Base-by-base conservation (phyloP, 2,113 vertebrate genomes). In the Pomatostomus ruficeps region DNA sequence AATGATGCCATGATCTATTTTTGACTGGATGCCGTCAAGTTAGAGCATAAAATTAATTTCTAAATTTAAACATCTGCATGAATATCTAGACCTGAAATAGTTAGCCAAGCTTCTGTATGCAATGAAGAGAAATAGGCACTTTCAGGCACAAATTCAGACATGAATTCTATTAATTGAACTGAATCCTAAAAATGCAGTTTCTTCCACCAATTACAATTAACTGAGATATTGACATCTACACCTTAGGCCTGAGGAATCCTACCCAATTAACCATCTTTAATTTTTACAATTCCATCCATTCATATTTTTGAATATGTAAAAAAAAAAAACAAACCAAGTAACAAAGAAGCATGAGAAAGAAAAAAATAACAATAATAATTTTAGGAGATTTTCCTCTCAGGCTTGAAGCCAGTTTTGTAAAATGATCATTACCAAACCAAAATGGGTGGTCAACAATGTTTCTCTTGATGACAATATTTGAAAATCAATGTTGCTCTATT, bases 31-130 rank as follows among this genome's bases (percentile, higher is more conserved):
- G 33, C 11, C 45, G 26, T 38, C 71, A 95, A 76, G 31, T 65
- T 61, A 82, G 14, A 91, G n/a, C 25, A 76, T 42, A 93, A 91
- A 68, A 82, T 42, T 72, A 48, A 75, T 38, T 85, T 91, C 74
- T 76, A 76, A 88, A 62, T 79, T 83, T 89, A 85, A 58, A 68
- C 17, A 71, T 49, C 24, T 48, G 52, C 36, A 72, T 35, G 68
- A 79, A 85, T 72, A 76, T 54, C 25, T 70, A 65, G 42, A 82
- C 3, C 13, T 36, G 36, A 57, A 42, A 87, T 31, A 91, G 57
- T 23, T 52, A 49, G 11, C 26, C 18, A 93, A 76, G 49, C 12
- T 78, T 67, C 43, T 89, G 31, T 52, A 40, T 5, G 9, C 14
- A 67, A 82, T 0, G 1, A 88, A 76, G 15, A 49, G 4, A 68